A percentile compares a stretch with the other conserved stretches of the same genome.
These are phyloP conservation scores for Philaethria dido DNA, from an alignment of 2,888 invertebrate genomes.

Conservation along the genomic window DNA sequence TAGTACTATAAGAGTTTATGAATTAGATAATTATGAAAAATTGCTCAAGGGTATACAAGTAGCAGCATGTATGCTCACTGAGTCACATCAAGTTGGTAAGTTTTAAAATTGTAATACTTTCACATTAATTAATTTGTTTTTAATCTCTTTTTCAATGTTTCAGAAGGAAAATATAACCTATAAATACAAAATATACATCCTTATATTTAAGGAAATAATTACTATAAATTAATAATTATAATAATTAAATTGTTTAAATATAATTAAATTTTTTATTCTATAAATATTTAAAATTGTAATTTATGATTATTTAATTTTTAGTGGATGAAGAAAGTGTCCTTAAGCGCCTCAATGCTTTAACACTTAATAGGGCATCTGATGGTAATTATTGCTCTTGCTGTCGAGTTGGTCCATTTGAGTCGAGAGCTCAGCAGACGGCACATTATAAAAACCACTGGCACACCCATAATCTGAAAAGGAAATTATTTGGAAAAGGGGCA, in stretches of 20 bases:
- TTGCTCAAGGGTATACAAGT: slow-evolving; percentile 81
- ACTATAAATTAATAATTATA: not conserved
- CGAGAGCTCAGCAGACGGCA: slow-evolving; percentile 85
- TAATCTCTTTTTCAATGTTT: not conserved
- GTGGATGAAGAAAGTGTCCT: slow-evolving; percentile 80
- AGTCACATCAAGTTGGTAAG: slow-evolving; percentile 79
- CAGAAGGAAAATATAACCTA: not conserved
- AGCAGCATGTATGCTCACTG: slow-evolving; percentile 84
- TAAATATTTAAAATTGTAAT: not conserved
- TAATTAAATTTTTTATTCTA: not conserved
- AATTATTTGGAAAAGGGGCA: slow-evolving; percentile 82
- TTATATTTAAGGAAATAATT: not conserved
- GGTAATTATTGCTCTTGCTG: slow-evolving; percentile 76
- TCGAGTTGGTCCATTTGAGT: slow-evolving; percentile 82
- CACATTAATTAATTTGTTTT: not conserved
- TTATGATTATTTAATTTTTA: slow-evolving; percentile 45
- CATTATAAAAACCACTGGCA: slow-evolving; percentile 95
- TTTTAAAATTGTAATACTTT: slow-evolving; percentile 25
- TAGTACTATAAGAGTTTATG: slow-evolving; percentile 76
- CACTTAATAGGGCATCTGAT: slow-evolving; percentile 64
- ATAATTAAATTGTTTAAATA: not conserved
- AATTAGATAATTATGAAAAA: slow-evolving; percentile 77
- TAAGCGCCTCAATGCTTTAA: slow-evolving; percentile 68
- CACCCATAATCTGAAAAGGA: slow-evolving; percentile 90
- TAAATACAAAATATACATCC: not conserved